Percentiles rank a stretch among this genome's conserved stretches.
Conservation (phyloP, 2,797 vertebrate species). For the Peromyscus aztecus region DNA sequence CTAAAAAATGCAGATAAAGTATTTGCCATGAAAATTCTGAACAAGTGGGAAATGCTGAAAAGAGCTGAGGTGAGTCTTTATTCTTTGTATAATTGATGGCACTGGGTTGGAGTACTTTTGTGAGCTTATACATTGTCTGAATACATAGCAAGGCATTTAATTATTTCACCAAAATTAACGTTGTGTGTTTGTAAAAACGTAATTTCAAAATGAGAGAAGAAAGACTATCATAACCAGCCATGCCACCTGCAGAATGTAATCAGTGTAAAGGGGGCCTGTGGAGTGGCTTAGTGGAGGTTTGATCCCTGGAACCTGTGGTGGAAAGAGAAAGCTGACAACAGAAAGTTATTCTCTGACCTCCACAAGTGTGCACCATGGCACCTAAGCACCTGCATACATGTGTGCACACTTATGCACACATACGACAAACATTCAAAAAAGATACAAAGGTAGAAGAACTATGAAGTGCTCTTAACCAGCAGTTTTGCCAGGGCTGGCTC, state of each 20-base stretch:
- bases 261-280: background rate
- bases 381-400: background rate
- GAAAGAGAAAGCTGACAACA: background rate
- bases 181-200: background rate
- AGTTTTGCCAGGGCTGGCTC: background rate
- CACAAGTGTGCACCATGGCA: background rate
- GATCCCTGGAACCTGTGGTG: background rate
- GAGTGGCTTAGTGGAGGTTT: background rate
- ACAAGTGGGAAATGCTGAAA: slow-evolving; percentile 99
- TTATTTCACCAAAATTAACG: slow-evolving; percentile 12
- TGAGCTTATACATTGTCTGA: background rate
- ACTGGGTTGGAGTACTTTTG: background rate
- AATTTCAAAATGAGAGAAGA: slow-evolving; percentile 38
- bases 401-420: too few relatives aligned
- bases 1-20: slow-evolving; percentile 98
- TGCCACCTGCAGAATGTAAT: background rate
- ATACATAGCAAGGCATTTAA: background rate
- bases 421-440: background rate
- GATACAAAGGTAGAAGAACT: background rate
- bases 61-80: slow-evolving; percentile 95
- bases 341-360: background rate
- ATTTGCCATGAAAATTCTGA: slow-evolving; percentile 99
- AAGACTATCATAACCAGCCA: background rate
- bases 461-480: background rate
- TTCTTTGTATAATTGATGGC: background rate